Evolutionary conservation across 2,797 vertebrate genomes (phyloP), one percentile per base, ranked within the genome.

Genomic region (Sebastes umbrosus): DNA sequence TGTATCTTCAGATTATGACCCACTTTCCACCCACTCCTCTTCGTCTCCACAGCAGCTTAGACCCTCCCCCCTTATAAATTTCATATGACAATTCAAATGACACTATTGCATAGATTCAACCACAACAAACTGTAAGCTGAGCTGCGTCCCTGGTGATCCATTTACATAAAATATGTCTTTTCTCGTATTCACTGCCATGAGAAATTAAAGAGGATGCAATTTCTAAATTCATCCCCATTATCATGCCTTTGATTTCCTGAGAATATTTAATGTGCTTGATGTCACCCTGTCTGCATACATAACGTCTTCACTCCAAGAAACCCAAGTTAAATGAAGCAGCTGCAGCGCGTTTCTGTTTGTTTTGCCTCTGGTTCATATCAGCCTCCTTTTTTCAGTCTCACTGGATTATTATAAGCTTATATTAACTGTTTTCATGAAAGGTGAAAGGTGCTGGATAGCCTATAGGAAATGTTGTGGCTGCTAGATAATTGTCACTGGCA

Each of bases 51-150:
- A 76, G 69, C 71, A 57, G 77, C 55, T 59, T 55, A 80, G 75
- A 75, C 66, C 86, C 78, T 77, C 86, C 83, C 86, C 72, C 77
- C 65, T 87, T 83, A 88, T 90, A 66, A 88, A 92, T 91, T 89
- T 83, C 82, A 84, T 57, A 91, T 89, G 75, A 82, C 27, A 75
- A 79, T 50, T 70, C 81, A 74, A 75, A 72, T 90, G 88, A 87
- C 76, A 85, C 79, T 55, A 75, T 85, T 65, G 69, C 84, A 86
- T 73, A 64, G 57, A 75, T 84, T 81, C 22, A 82, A 74, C 68
- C 79, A 73, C 62, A 72, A 75, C 75, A 85, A 73, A 75, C 18
- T 29, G 72, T 54, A 79, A 88, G 36, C 62, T 18, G 50, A 87
- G 65, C 60, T 73, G 78, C 76, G 67, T 81, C 46, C 11, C 60